Percentiles rank a stretch among this genome's conserved stretches.
Evolutionary conservation across 2,797 vertebrate species (phyloP).

Genomic region (Remorina albescens): DNA sequence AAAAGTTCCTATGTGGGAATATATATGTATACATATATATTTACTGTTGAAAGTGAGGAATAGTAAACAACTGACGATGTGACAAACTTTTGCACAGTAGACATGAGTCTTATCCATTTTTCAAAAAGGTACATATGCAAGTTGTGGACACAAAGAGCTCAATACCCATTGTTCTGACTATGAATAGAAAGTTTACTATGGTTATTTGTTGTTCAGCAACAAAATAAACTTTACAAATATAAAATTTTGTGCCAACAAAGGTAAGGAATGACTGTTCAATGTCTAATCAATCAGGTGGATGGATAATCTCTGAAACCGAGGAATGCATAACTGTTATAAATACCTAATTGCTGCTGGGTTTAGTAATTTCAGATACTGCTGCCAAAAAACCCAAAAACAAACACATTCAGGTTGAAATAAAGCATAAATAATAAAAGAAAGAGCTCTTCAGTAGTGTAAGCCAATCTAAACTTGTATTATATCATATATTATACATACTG

Average conservation of each 20-base stretch:
- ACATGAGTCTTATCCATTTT: constrained; percentile 26
- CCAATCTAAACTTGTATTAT: not conserved
- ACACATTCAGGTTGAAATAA: not conserved
- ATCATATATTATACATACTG: not conserved
- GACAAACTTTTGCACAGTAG: constrained; percentile 6
- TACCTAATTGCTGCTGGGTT: constrained; percentile 19
- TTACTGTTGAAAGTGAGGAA: no score
- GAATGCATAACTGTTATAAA: constrained; percentile 35
- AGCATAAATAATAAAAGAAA: not conserved
- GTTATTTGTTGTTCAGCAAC: constrained; percentile 26
- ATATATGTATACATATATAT: no score
- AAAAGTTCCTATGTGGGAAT: no score
- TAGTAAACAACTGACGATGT: no score
- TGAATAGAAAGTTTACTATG: constrained; percentile 57
- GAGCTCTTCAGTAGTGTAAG: no score
- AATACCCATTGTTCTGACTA: constrained; percentile 54
- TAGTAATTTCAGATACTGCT: not conserved
- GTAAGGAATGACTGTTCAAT: constrained; percentile 42
- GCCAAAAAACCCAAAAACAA: no score
- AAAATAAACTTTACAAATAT: constrained; percentile 50
- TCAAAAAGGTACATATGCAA: constrained; percentile 59
- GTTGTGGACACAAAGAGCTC: constrained; percentile 54
- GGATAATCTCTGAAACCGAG: constrained; percentile 28
- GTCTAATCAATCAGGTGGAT: constrained; percentile 45
- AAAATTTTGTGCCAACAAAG: constrained; percentile 6